A percentile compares a stretch with the other conserved stretches of the same genome.
These are phyloP conservation scores for Tanytarsus gracilentus DNA, from an alignment of 2,888 invertebrate species.

Conservation along the genomic window DNA sequence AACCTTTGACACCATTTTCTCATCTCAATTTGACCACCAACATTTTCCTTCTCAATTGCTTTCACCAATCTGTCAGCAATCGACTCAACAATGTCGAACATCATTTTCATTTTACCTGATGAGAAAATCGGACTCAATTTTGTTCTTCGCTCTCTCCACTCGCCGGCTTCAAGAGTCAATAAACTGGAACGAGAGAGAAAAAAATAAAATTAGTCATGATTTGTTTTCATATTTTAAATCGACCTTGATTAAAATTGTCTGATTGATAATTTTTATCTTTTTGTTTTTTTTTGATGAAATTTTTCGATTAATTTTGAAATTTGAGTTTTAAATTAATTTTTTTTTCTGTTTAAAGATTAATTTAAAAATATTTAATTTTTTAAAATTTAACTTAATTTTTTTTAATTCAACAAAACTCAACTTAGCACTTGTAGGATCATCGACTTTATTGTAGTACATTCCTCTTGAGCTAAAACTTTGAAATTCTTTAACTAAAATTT, in stretches of 20 bases:
- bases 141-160: neutral
- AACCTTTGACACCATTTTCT: conserved; percentile 30
- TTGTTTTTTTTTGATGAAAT: too few relatives aligned
- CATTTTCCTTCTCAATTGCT: conserved; percentile 10
- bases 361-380: too few relatives aligned
- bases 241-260: too few relatives aligned
- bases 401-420: neutral
- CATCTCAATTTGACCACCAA: conserved; percentile 29
- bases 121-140: conserved; percentile 30
- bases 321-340: too few relatives aligned
- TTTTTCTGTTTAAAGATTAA: too few relatives aligned
- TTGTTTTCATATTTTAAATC: neutral
- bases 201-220: neutral
- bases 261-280: too few relatives aligned
- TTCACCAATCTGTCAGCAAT: conserved; percentile 32
- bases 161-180: conserved; percentile 30
- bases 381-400: too few relatives aligned
- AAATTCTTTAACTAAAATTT: conserved; percentile 31
- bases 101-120: conserved; percentile 34
- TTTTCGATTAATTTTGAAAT: too few relatives aligned
- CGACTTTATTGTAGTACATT: conserved; percentile 30
- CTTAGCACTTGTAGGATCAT: conserved; percentile 31
- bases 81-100: conserved; percentile 34
- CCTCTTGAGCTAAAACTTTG: conserved; percentile 31
- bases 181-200: conserved; percentile 1